Base-by-base conservation (phyloP, 2,797 vertebrate species). In the Gymnoscopelus microlampas region DNA sequence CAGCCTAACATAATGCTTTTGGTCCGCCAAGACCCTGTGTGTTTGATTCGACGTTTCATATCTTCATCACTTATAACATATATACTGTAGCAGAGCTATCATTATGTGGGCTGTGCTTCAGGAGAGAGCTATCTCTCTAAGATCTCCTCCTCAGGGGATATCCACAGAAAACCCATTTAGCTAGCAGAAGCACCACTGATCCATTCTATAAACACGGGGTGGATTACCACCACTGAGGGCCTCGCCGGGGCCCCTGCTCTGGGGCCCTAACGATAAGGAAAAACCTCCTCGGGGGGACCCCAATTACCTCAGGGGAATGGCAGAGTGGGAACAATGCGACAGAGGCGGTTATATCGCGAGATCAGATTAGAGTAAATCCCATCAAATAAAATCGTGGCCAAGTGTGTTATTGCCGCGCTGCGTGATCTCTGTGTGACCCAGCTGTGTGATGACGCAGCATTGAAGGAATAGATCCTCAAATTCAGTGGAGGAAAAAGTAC, bases 141-240 rank as follows among this genome's bases (percentile, higher is more conserved):
- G 29, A 83, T 79, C 72, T 71, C 81, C 61, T 76, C 83, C 78
- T 83, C 71, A 23, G 81, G 73, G 74, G 73, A 44, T 71, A 84
- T 65, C 44, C 68, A 48, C 23, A 64, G 9, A 66, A 73, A 79
- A 72, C 57, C 19, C 65, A 51, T 81, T 76, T 74, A 60, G 60
- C 61, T n/a, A 32, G 29, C 29, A 49, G 29, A 29, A 68, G 24
- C 54, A 39, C 53, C 53, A 39, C 53, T 29, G 13, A 44, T 68
- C 53, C 70, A 23, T 64, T 81, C 65, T 65, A 69, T 23, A 64
- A 55, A 73, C 66, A 60, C 56, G 24, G 63, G 63, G 56, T 47
- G 48, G 60, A 71, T 78, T 71, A 71, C 53, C 13, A 10, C 39
- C 13, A 10, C 39, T 10, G 39, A 44, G 32, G 11, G 24, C 70